phyloP scores from a whole-genome alignment of 2,797 vertebrate genomes.

The Enteromius fasciolatus region DNA sequence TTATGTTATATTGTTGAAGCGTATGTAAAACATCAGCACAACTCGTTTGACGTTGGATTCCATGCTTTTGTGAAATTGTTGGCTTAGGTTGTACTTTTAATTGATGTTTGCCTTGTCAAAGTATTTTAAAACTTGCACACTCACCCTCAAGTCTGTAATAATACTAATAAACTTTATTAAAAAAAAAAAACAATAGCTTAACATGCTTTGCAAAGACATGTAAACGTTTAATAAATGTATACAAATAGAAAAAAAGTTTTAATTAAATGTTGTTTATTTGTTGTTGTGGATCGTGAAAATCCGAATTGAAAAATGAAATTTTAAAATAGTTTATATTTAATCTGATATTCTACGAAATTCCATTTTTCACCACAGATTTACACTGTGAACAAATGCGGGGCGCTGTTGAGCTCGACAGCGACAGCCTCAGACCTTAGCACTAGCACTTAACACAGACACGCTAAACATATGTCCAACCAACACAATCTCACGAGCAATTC shows the following conservation, averaged over 20 bases:
- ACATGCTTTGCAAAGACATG: background rate
- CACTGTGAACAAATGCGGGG: background rate
- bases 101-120: background rate
- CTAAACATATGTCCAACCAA: too few relatives aligned
- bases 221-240: background rate
- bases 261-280: background rate
- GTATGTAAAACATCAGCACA: background rate
- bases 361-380: background rate
- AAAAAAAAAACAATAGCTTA: background rate
- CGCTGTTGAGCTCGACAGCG: background rate
- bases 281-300: background rate
- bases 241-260: background rate
- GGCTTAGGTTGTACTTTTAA: background rate
- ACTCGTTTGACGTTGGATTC: background rate
- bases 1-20: background rate
- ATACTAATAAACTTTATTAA: background rate
- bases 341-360: background rate
- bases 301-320: background rate
- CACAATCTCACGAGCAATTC: too few relatives aligned
- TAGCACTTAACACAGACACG: background rate
- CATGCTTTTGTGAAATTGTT: slow-evolving; percentile 7
- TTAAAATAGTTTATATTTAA: background rate
- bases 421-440: too few relatives aligned
- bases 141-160: background rate
- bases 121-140: slow-evolving; percentile 10